Conservation (phyloP, 2,888 invertebrate genomes). For the Anarsia innoxiella region DNA sequence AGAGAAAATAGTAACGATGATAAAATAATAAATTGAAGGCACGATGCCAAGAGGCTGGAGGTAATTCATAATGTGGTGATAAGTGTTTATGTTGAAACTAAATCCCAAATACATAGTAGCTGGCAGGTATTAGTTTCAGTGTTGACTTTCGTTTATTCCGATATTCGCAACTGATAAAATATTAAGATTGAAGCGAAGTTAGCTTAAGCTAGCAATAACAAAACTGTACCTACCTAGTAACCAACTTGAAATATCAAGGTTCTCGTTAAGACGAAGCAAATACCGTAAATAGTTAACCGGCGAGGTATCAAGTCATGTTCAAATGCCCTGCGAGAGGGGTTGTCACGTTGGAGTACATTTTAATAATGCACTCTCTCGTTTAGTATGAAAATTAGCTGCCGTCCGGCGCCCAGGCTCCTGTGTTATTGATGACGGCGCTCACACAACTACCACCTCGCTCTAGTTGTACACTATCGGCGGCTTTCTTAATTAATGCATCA, state of each 20-base stretch:
- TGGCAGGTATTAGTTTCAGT: no score
- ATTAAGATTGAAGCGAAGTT: no score
- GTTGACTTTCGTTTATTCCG: no score
- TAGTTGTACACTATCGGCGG: background rate
- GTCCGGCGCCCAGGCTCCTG: constrained; percentile 37
- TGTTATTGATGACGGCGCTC: constrained; percentile 48
- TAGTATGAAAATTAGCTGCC: constrained; percentile 71
- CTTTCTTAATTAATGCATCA: constrained; percentile 5
- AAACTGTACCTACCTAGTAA: no score
- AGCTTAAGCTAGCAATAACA: no score
- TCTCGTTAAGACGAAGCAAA: no score
- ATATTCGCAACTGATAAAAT: no score
- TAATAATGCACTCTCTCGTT: constrained; percentile 72
- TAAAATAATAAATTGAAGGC: constrained; percentile 9
- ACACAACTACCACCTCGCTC: constrained; percentile 9
- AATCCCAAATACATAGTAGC: no score
- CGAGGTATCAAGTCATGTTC: constrained; percentile 52
- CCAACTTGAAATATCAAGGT: no score
- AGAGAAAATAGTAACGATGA: constrained; percentile 19
- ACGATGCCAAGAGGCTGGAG: constrained; percentile 1
- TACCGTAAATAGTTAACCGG: constrained; percentile 54
- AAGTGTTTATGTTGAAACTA: background rate
- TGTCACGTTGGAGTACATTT: constrained; percentile 62
- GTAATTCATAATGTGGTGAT: background rate
- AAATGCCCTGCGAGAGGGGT: constrained; percentile 49